A percentile compares a stretch with the other conserved stretches of the same genome.
These are phyloP conservation scores for Nineta flava DNA, from an alignment of 2,888 invertebrate genomes.

Conservation along the genomic window DNA sequence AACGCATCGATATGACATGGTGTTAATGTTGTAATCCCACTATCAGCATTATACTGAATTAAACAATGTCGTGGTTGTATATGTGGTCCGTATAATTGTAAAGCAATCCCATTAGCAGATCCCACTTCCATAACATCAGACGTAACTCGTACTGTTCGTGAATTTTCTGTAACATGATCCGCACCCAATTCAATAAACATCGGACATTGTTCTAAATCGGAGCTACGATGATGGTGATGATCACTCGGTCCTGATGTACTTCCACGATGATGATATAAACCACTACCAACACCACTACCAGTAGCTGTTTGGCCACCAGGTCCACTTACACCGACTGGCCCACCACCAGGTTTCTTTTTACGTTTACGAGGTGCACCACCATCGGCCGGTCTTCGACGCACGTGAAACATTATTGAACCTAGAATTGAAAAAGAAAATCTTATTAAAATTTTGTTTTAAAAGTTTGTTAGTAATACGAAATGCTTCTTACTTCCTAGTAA, in stretches of 20 bases:
- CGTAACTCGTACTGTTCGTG: constrained; percentile 42
- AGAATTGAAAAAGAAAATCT: constrained; percentile 18
- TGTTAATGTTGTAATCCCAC: constrained; percentile 85
- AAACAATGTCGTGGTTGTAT: constrained; percentile 92
- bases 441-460: background rate
- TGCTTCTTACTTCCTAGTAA: constrained; percentile 39
- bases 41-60: constrained; percentile 66
- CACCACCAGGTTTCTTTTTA: constrained; percentile 47
- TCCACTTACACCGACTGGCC: constrained; percentile 31
- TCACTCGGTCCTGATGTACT: constrained; percentile 31
- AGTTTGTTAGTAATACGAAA: background rate
- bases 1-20: constrained; percentile 87
- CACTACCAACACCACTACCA: constrained; percentile 27
- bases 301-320: constrained; percentile 25
- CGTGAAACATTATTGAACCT: constrained; percentile 97
- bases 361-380: constrained; percentile 78
- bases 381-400: constrained; percentile 82
- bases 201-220: constrained; percentile 29
- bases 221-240: constrained; percentile 11
- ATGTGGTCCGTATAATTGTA: constrained; percentile 76
- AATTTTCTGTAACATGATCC: constrained; percentile 49
- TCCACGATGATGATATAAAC: constrained; percentile 38
- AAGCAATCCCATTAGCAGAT: constrained; percentile 59
- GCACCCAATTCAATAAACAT: constrained; percentile 71
- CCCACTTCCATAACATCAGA: constrained; percentile 55